A percentile compares a stretch with the other conserved stretches of the same genome.
Conservation (phyloP, 2,113 vertebrate species). For the Mixornis gularis region DNA sequence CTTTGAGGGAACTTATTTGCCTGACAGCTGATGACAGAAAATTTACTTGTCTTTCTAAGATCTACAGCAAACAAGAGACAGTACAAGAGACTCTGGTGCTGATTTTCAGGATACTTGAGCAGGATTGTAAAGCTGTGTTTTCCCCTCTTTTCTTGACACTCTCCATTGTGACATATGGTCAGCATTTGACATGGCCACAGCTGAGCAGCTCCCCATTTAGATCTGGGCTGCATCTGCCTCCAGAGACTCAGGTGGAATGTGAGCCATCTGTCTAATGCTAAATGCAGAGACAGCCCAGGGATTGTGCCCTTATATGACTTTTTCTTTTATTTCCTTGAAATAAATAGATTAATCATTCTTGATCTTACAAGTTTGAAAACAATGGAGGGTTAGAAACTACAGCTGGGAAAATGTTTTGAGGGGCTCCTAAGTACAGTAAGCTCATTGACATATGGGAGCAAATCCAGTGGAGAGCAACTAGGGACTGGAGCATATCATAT, state of each 20-base stretch:
- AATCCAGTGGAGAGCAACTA: not conserved
- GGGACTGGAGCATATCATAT: not conserved
- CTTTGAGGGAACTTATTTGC: not conserved
- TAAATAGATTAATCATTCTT: constrained; percentile 1
- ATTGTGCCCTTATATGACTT: not conserved
- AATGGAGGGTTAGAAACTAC: not conserved
- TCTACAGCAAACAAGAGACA: not conserved
- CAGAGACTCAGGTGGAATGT: constrained; percentile 53
- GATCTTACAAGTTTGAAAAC: constrained; percentile 23
- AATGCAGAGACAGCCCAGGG: not conserved
- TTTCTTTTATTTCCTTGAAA: constrained; percentile 24
- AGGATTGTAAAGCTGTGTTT: not conserved
- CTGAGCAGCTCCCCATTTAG: constrained; percentile 22
- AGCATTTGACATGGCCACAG: not conserved
- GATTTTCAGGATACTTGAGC: not conserved
- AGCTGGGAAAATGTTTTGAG: not conserved
- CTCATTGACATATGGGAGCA: not conserved
- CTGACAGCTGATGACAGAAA: not conserved
- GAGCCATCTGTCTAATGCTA: constrained; percentile 48
- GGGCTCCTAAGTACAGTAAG: not conserved
- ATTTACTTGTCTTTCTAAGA: not conserved
- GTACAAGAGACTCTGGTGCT: not conserved
- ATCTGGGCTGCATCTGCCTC: constrained; percentile 31
- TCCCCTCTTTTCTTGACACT: not conserved
- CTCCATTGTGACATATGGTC: constrained; percentile 32